phyloP scores from a whole-genome alignment of 2,113 vertebrate genomes.

The Gallinago undulata region DNA sequence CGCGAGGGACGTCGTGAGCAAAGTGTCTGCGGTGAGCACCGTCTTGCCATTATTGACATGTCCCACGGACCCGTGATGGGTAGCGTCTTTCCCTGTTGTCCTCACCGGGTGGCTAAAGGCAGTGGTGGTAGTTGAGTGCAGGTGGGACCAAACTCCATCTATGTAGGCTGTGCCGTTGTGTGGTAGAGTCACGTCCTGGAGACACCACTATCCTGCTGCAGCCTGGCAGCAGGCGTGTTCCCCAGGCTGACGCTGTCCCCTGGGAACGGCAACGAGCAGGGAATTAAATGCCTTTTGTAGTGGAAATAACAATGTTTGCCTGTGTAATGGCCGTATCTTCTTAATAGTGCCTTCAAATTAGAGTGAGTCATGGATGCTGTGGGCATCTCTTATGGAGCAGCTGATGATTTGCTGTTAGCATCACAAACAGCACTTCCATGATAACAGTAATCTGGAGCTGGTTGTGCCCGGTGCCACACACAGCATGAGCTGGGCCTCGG shows the following conservation, averaged over 20 bases:
- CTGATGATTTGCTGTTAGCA: neutral
- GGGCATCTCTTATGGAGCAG: neutral
- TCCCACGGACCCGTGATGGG: rapidly evolving
- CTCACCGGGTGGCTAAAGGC: neutral
- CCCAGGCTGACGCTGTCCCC: neutral
- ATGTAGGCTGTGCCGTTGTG: rapidly evolving
- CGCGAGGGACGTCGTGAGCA: constrained; percentile 86
- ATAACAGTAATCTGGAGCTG: neutral
- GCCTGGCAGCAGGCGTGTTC: neutral
- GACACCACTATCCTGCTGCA: neutral
- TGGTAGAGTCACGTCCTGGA: neutral
- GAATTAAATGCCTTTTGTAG: constrained; percentile 31
- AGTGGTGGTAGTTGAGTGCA: rapidly evolving
- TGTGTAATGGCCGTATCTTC: neutral
- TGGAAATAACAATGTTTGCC: constrained; percentile 9
- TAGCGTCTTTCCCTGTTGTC: neutral
- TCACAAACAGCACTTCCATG: neutral
- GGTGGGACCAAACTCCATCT: neutral
- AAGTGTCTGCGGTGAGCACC: constrained; percentile 85
- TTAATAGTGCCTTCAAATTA: constrained; percentile 35
- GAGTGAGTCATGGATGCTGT: neutral
- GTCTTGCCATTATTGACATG: rapidly evolving
- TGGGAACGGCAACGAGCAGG: neutral
- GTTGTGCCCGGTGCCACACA: neutral
- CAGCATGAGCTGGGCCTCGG: neutral